These are phyloP conservation scores for Cromileptes altivelis DNA, from an alignment of 2,113 vertebrate species.

Conservation along the genomic window DNA sequence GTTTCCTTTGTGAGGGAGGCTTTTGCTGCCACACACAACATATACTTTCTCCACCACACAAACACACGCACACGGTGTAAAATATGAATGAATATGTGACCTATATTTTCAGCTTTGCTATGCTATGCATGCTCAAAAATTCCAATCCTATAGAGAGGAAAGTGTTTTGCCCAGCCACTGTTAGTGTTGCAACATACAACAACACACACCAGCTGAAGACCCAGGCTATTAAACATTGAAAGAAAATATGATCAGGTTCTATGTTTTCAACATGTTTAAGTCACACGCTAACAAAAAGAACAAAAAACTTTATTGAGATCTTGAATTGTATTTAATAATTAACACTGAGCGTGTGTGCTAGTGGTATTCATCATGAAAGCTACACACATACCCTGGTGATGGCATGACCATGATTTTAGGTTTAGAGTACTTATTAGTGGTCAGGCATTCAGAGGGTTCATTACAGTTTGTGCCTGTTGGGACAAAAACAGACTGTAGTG, in stretches of 20 bases:
- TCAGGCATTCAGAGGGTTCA: background rate
- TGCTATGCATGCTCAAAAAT: slow-evolving; percentile 32
- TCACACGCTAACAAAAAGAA: background rate
- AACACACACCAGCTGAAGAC: background rate
- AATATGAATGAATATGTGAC: slow-evolving; percentile 70
- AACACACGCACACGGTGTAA: slow-evolving; percentile 32
- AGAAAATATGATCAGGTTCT: background rate
- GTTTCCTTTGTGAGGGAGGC: slow-evolving; percentile 51
- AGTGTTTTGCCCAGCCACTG: background rate
- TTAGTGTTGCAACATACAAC: slow-evolving; percentile 1
- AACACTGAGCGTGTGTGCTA: background rate
- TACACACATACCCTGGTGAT: background rate
- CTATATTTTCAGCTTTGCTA: slow-evolving; percentile 59
- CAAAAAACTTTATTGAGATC: background rate
- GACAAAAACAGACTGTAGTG: background rate
- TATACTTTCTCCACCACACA: background rate
- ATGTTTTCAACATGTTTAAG: no score
- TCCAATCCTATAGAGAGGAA: slow-evolving; percentile 45
- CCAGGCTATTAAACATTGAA: background rate
- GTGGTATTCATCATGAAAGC: no score
- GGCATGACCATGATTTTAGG: background rate
- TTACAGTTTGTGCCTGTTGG: background rate
- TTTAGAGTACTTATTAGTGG: background rate
- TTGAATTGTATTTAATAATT: background rate
- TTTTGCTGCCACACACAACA: slow-evolving; percentile 39